Conservation (phyloP, 2,113 vertebrate genomes). For the Eclectus roratus region DNA sequence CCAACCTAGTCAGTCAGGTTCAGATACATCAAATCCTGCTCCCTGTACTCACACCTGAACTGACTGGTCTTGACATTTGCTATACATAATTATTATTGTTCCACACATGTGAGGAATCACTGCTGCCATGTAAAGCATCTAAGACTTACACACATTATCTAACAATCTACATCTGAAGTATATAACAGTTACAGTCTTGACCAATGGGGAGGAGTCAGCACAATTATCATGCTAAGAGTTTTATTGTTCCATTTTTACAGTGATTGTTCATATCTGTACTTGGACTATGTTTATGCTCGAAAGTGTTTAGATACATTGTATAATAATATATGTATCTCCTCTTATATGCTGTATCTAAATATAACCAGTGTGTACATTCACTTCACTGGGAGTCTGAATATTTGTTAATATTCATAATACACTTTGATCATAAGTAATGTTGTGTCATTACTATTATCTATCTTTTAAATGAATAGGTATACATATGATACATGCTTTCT, state of each 20-base stretch:
- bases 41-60: neutral
- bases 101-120: rapidly evolving
- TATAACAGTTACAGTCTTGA: rapidly evolving
- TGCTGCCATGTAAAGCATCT: neutral
- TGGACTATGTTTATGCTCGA: neutral
- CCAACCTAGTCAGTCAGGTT: neutral
- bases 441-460: neutral
- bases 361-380: neutral
- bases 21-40: neutral
- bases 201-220: neutral
- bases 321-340: neutral
- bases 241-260: neutral
- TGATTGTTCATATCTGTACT: neutral
- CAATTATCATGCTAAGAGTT: neutral
- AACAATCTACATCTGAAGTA: neutral
- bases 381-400: neutral
- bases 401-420: neutral
- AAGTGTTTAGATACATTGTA: neutral
- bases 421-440: neutral
- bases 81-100: neutral
- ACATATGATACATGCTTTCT: neutral
- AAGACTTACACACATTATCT: neutral
- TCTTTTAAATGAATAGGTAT: neutral
- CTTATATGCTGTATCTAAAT: neutral
- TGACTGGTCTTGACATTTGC: neutral